These are phyloP conservation scores for Siphlonurus alternatus DNA, from an alignment of 2,888 invertebrate species.

Conservation along the genomic window DNA sequence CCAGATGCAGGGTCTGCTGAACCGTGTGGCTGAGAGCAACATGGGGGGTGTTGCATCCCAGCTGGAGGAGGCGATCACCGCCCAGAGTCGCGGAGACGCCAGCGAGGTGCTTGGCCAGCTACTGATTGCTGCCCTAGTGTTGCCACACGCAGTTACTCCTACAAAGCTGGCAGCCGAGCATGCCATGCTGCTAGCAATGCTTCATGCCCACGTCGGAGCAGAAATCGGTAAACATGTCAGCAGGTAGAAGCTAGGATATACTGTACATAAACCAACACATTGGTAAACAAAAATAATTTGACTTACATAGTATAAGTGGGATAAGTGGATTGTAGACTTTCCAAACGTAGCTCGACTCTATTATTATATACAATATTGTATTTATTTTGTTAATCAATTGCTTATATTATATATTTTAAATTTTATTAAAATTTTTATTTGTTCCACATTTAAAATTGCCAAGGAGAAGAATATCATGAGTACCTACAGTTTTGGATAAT, in stretches of 20 bases:
- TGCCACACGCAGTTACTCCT: conserved; percentile 38
- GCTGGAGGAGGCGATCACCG: conserved; percentile 27
- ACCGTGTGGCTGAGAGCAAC: conserved; percentile 74
- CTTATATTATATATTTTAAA: too few species aligned
- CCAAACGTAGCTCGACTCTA: too few species aligned
- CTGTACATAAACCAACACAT: not conserved
- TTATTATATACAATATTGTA: too few species aligned
- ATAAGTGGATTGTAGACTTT: too few species aligned
- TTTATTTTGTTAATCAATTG: too few species aligned
- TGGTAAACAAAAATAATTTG: conserved; percentile 4
- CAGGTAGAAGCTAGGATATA: too few species aligned
- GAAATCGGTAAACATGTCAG: conserved; percentile 57
- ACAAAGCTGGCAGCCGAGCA: conserved; percentile 70
- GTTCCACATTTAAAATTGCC: too few species aligned
- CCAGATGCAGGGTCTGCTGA: conserved; percentile 75
- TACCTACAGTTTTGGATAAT: too few species aligned
- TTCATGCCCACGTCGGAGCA: conserved; percentile 79
- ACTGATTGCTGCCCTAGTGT: conserved; percentile 51
- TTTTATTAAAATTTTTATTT: too few species aligned
- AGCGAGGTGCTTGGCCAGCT: conserved; percentile 54
- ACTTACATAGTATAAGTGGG: too few species aligned
- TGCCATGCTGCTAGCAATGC: conserved; percentile 58
- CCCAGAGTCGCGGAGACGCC: conserved; percentile 65
- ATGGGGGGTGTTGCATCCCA: conserved; percentile 60
- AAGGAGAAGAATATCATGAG: too few species aligned